Conservation (phyloP, 2,113 vertebrate genomes). For the Pangasianodon gigas region DNA sequence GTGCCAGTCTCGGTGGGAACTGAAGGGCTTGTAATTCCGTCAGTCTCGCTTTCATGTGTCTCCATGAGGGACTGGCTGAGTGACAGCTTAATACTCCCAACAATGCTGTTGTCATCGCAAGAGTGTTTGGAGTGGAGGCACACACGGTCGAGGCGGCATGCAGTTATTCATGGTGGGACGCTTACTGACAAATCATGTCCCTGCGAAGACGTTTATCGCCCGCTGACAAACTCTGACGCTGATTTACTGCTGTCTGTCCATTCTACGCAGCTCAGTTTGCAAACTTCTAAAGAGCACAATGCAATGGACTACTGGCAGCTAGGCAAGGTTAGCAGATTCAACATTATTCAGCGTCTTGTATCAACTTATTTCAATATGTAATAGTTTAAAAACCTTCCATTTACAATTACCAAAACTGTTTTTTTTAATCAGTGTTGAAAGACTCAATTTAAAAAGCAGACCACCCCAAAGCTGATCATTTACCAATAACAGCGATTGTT, state of each 20-base stretch:
- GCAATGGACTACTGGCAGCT: background rate
- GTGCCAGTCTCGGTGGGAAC: constrained; percentile 42
- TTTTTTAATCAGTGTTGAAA: background rate
- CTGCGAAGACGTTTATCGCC: constrained; percentile 40
- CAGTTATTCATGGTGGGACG: constrained; percentile 33
- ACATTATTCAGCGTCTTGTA: background rate
- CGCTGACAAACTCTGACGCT: constrained; percentile 37
- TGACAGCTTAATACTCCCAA: constrained; percentile 57
- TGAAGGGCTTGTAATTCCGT: constrained; percentile 50
- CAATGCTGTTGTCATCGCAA: constrained; percentile 44
- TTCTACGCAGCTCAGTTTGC: background rate
- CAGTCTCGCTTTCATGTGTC: constrained; percentile 43
- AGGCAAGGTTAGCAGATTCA: background rate
- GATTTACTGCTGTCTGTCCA: constrained; percentile 46
- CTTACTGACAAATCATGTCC: constrained; percentile 49
- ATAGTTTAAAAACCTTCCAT: background rate
- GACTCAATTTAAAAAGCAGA: background rate
- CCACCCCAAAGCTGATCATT: too few species aligned
- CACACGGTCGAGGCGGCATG: constrained; percentile 36
- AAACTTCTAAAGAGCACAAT: constrained; percentile 15
- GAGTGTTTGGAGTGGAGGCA: constrained; percentile 36
- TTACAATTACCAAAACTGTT: background rate
- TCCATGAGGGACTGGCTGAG: constrained; percentile 41
- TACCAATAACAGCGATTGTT: too few species aligned
- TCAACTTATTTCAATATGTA: background rate